Conservation (phyloP, 1,140 invertebrate species). For the Sarcophaga peregrina region DNA sequence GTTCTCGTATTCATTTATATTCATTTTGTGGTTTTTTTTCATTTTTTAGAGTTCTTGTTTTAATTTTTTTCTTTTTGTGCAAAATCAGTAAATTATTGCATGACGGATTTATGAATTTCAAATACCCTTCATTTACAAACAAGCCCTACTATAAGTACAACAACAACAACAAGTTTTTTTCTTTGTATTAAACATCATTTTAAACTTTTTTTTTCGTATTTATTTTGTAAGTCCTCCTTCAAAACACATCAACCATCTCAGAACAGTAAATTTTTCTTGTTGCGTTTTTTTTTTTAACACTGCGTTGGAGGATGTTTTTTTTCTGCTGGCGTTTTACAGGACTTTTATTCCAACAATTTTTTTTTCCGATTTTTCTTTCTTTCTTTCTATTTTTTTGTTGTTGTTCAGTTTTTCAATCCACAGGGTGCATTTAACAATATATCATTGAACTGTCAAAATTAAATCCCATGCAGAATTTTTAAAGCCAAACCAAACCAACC, state of each 20-base stretch:
- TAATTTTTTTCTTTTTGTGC: no score
- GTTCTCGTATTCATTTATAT: not conserved
- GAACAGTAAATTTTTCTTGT: slow-evolving; percentile 22
- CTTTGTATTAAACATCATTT: slow-evolving; percentile 15
- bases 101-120: slow-evolving; percentile 37
- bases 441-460: slow-evolving; percentile 65
- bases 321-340: not conserved
- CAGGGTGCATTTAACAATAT: slow-evolving; percentile 64
- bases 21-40: not conserved
- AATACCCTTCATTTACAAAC: slow-evolving; percentile 27
- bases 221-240: not conserved
- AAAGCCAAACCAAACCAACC: slow-evolving; percentile 2
- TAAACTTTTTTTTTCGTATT: not conserved
- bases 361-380: not conserved
- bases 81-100: slow-evolving; percentile 14
- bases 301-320: not conserved
- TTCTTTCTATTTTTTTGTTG: no score
- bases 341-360: not conserved
- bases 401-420: slow-evolving; percentile 23
- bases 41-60: no score
- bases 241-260: slow-evolving; percentile 32
- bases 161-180: not conserved
- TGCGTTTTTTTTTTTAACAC: not conserved
- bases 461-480: slow-evolving; percentile 52
- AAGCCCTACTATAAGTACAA: not conserved